These are phyloP conservation scores for Fringilla coelebs DNA, from an alignment of 2,797 vertebrate genomes.

Conservation along the genomic window DNA sequence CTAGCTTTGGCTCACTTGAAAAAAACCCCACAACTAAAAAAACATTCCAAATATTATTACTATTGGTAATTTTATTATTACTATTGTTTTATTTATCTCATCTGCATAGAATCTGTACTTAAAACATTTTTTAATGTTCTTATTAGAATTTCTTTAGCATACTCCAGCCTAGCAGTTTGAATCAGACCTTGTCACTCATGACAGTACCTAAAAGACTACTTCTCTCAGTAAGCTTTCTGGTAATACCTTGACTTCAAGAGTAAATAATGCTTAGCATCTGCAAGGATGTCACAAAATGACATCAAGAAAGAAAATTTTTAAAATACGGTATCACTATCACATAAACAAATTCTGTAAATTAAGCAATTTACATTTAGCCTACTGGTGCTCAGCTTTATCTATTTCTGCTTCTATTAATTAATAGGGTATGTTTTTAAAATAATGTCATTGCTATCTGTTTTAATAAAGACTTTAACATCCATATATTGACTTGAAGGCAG, in stretches of 20 bases:
- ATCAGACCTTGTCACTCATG: too few relatives aligned
- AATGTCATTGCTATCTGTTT: not conserved
- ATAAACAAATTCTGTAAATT: not conserved
- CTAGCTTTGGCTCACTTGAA: not conserved
- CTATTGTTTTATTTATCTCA: not conserved
- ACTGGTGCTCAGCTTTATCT: not conserved
- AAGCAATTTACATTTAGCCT: not conserved
- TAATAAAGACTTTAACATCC: not conserved
- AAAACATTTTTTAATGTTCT: too few relatives aligned
- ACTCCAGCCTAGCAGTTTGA: too few relatives aligned
- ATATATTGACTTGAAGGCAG: not conserved
- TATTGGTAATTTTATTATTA: not conserved
- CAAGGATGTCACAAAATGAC: too few relatives aligned
- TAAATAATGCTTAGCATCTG: too few relatives aligned
- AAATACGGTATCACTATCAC: too few relatives aligned
- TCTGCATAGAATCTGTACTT: not conserved
- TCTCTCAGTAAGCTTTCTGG: too few relatives aligned
- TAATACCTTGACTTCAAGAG: too few relatives aligned
- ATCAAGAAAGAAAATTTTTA: too few relatives aligned
- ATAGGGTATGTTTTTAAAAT: not conserved
- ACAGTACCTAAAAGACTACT: too few relatives aligned
- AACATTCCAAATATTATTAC: not conserved
- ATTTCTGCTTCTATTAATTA: not conserved
- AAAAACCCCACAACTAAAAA: not conserved
- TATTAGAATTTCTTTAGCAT: too few relatives aligned